Evolutionary conservation across 2,113 vertebrate genomes (phyloP).

Genomic region (Atractosteus spatula): DNA sequence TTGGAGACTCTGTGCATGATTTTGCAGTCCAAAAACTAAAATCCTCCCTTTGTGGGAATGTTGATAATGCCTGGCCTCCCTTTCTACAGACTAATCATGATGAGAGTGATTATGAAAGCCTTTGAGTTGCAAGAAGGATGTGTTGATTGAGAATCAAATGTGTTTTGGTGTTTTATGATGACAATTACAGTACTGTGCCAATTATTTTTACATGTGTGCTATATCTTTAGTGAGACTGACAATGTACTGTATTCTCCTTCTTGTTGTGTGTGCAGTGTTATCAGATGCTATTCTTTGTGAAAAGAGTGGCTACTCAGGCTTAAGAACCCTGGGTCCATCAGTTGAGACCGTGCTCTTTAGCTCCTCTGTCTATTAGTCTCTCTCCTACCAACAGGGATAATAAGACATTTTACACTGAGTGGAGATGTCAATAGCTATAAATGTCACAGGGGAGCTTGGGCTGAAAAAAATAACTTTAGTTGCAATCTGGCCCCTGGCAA

Average conservation of each 20-base stretch:
- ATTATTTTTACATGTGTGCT: no score
- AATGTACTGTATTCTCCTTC: no score
- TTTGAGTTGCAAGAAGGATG: no score
- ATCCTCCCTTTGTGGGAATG: constrained; percentile 1
- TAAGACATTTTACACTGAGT: neutral
- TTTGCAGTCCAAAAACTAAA: no score
- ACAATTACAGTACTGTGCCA: no score
- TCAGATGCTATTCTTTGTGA: no score
- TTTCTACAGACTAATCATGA: neutral
- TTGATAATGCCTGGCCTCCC: neutral
- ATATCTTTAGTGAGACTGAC: no score
- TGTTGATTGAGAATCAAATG: no score
- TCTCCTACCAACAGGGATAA: neutral
- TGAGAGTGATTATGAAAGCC: no score
- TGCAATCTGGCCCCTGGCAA: neutral
- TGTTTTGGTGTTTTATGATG: no score
- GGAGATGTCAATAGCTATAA: neutral
- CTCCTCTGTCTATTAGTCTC: neutral
- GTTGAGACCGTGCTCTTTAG: neutral
- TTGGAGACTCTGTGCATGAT: neutral
- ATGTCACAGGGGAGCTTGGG: neutral
- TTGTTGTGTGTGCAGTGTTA: no score
- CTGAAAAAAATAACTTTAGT: neutral
- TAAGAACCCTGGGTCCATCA: neutral
- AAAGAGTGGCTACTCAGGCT: no score